These are phyloP conservation scores for Scaptomyza pallida DNA, from an alignment of 1,140 invertebrate genomes.

Conservation along the genomic window DNA sequence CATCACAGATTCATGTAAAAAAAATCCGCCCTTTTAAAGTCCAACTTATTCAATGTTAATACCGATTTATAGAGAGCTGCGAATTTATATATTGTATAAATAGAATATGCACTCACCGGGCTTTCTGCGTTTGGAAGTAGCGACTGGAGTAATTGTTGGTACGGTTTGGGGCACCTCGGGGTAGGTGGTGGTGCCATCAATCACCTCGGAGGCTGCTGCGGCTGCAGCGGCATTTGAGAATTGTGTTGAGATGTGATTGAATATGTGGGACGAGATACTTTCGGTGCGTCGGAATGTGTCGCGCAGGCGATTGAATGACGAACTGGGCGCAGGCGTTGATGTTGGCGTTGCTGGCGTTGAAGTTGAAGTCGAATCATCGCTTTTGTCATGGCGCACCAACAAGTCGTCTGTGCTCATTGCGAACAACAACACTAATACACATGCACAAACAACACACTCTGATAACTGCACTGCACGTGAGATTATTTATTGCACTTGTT, in stretches of 20 bases:
- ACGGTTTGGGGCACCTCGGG: slow-evolving; percentile 48
- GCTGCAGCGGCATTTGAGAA: slow-evolving; percentile 75
- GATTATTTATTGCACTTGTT: slow-evolving; percentile 16
- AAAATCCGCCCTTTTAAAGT: no score
- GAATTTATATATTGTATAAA: neutral
- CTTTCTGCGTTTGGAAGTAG: slow-evolving; percentile 52
- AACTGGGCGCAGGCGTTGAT: slow-evolving; percentile 50
- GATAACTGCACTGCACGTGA: slow-evolving; percentile 7
- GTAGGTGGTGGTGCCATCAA: slow-evolving; percentile 68
- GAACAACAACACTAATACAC: slow-evolving; percentile 10
- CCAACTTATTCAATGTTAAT: no score
- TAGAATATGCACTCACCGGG: slow-evolving; percentile 60
- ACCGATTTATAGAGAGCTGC: no score
- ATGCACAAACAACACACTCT: slow-evolving; percentile 14
- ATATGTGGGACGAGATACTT: slow-evolving; percentile 71
- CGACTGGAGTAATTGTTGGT: neutral
- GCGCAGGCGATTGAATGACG: slow-evolving; percentile 74
- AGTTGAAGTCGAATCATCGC: slow-evolving; percentile 64
- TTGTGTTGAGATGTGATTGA: slow-evolving; percentile 71
- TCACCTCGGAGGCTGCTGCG: slow-evolving; percentile 67
- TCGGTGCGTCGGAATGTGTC: slow-evolving; percentile 80
- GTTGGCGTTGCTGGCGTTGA: slow-evolving; percentile 44
- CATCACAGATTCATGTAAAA: no score
- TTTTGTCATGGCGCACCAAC: slow-evolving; percentile 69
- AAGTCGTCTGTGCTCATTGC: slow-evolving; percentile 74